Evolutionary conservation across 1,140 invertebrate genomes (phyloP), one percentile per base, ranked within the genome.

Genomic region (Harlomillsia oculata): DNA sequence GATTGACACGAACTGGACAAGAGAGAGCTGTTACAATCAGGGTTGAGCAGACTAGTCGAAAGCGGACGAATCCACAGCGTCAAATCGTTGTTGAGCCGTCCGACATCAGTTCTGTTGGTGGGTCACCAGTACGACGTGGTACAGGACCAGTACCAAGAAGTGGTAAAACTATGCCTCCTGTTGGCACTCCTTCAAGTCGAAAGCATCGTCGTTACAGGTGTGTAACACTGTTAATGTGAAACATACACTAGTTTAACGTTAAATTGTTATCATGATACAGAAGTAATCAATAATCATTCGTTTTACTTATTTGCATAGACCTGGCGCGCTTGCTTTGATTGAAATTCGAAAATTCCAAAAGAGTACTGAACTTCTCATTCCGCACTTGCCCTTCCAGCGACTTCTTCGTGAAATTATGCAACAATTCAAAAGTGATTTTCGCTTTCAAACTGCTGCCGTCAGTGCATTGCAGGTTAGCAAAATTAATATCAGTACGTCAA

Each of bases 331-430:
- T 2, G 78, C 77, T 60, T 67, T 80, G 18, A 69, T 75, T 67
- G 77, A 79, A 67, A 79, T 79, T 55, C 67, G 55, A 1, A 57
- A 51, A 45, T 62, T 57, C 28, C 60, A 62, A n/a, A 54, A 45
- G n/a, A 43, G 73, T 4, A 80, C 77, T 25, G 77, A 79, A 62
- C 68, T 79, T 55, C 64, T 79, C 36, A 78, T 79, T 63, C 72
- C 76, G 46, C 78, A 78, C 63, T 58, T 78, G 43, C 76, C 77
- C 5, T 79, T 79, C 69, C 76, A 79, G 61, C 68, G 78, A 51
- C 64, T 79, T 37, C 76, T 79, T 5, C 64, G 77, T 26, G 78
- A 79, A 68, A 77, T 79, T 55, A 76, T 76, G 28, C 76, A 78
- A 59, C 74, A 77, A 53, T 78, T 79, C 68, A 78, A 76, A 52